These are phyloP conservation scores for Tipula unca DNA, from an alignment of 2,888 invertebrate species.

Conservation along the genomic window DNA sequence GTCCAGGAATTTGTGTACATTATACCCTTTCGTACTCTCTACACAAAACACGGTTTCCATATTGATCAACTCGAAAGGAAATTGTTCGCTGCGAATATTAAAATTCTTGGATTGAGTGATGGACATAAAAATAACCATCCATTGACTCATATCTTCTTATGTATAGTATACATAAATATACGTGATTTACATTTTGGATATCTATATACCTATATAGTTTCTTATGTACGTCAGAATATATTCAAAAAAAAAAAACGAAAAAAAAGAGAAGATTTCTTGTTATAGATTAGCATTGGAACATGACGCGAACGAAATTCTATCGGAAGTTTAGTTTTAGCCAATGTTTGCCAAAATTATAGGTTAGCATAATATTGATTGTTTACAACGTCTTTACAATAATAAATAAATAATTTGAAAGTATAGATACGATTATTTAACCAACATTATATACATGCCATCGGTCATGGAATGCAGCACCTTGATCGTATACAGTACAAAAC, in stretches of 20 bases:
- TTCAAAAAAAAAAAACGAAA: too few species aligned
- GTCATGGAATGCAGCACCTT: neutral
- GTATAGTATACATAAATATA: neutral
- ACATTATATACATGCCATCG: neutral
- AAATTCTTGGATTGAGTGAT: neutral
- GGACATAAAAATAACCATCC: neutral
- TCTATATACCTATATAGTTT: too few species aligned
- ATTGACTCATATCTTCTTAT: neutral
- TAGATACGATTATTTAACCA: neutral
- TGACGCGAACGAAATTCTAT: neutral
- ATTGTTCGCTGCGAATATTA: neutral
- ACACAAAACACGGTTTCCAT: neutral
- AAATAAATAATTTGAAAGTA: neutral
- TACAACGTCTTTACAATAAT: neutral
- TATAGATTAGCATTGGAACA: neutral
- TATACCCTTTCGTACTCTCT: neutral
- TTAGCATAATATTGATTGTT: too few species aligned
- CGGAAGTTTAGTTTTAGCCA: neutral
- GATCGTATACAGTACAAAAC: neutral
- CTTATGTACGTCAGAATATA: neutral
- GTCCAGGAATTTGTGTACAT: neutral
- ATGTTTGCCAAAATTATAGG: too few species aligned
- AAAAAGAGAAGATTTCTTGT: too few species aligned
- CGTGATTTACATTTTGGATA: neutral
- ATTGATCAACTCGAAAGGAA: neutral